Percentiles rank a stretch among this genome's conserved stretches.
These are phyloP conservation scores for Acipenser transmontanus DNA, from an alignment of 2,797 vertebrate species.

Conservation along the genomic window DNA sequence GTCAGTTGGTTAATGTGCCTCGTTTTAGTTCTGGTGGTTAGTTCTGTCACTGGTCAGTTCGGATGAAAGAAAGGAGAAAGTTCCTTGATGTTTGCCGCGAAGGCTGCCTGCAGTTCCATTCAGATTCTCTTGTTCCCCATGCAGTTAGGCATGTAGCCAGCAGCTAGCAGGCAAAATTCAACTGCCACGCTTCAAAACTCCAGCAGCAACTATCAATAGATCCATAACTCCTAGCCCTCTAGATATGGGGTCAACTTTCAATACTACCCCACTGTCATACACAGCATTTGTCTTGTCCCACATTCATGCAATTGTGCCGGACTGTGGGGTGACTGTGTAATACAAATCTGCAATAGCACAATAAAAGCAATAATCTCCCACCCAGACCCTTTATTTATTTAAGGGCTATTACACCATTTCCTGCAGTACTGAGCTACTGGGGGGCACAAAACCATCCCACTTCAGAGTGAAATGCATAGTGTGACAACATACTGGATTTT, in stretches of 20 bases:
- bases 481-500: background rate
- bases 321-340: conserved; percentile 57
- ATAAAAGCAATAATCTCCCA: conserved; percentile 88
- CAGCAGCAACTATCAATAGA: conserved; percentile 60
- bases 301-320: conserved; percentile 66
- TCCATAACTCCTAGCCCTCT: conserved; percentile 64
- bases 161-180: conserved; percentile 68
- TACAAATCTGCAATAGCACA: conserved; percentile 80
- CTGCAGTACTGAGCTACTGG: conserved; percentile 66
- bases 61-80: conserved; percentile 56
- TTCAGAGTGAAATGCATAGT: conserved; percentile 18
- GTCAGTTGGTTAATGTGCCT: conserved; percentile 25
- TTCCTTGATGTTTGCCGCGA: conserved; percentile 47
- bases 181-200: conserved; percentile 63
- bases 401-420: conserved; percentile 80
- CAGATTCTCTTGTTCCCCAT: conserved; percentile 47
- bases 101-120: conserved; percentile 66
- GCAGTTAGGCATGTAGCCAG: conserved; percentile 61
- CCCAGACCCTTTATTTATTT: conserved; percentile 77
- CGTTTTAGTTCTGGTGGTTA: conserved; percentile 32
- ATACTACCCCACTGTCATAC: conserved; percentile 77
- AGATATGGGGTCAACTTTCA: conserved; percentile 79
- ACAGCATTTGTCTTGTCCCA: conserved; percentile 72
- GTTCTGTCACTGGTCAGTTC: conserved; percentile 55
- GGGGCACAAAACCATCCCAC: conserved; percentile 34